Conservation (phyloP, 2,888 invertebrate genomes). For the Leucania comma region DNA sequence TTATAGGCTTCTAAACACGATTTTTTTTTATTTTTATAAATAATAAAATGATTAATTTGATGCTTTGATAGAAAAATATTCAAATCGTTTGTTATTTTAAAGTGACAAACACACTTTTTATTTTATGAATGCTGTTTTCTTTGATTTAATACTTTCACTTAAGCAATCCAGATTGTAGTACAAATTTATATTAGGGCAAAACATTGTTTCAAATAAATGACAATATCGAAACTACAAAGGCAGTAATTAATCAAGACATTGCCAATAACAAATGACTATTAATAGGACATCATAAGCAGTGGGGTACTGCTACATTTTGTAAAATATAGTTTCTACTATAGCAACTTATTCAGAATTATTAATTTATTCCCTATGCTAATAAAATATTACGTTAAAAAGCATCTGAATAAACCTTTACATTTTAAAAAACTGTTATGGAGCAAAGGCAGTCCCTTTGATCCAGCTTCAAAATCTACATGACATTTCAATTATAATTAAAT, state of each 20-base stretch:
- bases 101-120: too few relatives aligned
- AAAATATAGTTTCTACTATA: neutral
- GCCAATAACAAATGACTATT: conserved; percentile 2
- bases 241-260: conserved; percentile 14
- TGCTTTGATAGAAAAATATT: neutral
- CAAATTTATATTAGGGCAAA: neutral
- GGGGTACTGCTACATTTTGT: neutral
- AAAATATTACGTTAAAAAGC: neutral
- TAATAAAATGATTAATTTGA: neutral
- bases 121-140: neutral
- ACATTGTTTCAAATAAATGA: conserved; percentile 12
- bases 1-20: too few relatives aligned
- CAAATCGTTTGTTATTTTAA: too few relatives aligned
- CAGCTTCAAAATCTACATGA: conserved; percentile 15
- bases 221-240: conserved; percentile 7
- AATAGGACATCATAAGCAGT: neutral
- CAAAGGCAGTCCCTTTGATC: neutral
- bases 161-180: neutral
- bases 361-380: neutral
- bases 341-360: neutral
- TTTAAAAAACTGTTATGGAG: neutral
- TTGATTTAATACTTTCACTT: neutral
- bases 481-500: conserved; percentile 20
- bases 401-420: neutral
- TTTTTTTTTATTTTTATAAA: too few relatives aligned